Base-by-base conservation (phyloP, 2,113 vertebrate species). In the Pseudorhombus dupliciocellatus region DNA sequence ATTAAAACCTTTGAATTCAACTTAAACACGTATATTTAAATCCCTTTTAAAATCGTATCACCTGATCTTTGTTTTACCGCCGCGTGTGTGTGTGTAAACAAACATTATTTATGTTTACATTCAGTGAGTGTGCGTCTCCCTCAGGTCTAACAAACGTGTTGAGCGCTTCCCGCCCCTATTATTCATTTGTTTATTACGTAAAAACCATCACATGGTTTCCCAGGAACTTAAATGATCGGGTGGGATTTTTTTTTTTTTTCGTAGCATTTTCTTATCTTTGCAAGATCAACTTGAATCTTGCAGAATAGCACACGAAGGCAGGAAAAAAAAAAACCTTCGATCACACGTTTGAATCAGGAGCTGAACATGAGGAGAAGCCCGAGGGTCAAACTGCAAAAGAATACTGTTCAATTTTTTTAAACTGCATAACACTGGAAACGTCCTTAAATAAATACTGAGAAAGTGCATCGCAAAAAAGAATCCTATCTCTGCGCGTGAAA, bases 1-100 rank as follows among this genome's bases (percentile, higher is more conserved):
- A n/a, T n/a, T 48, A 66, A 70, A 1, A 37, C 31, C 55, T 79
- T 28, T 61, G 18, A 56, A 66, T 71, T 55, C 28, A 69, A 77
- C 52, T 34, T 51, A 40, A 42, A 50, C 14, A 63, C 20, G 66
- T 6, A 72, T 37, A 22, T 16, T 44, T 51, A 62, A 54, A 11
- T 52, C 40, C 46, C 34, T 20, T 55, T 74, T 53, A 50, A 76
- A 57, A 67, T 50, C 61, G 18, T n/a, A n/a, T 3, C 34, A 37
- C 34, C 11, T 37, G 34, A 37, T 37, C 34, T 37, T 11, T 12
- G 34, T 12, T 37, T 12, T 22, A 22, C 42, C 18, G 42, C 31
- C 31, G 34, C 12, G 34, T 37, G 34, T 34, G 31, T 34, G 30
- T 31, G 31, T 31, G 31, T 31, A 44, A 44, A 40, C 37, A 40